Evolutionary conservation across 2,797 vertebrate species (phyloP).

Genomic region (Cossypha dichroa): DNA sequence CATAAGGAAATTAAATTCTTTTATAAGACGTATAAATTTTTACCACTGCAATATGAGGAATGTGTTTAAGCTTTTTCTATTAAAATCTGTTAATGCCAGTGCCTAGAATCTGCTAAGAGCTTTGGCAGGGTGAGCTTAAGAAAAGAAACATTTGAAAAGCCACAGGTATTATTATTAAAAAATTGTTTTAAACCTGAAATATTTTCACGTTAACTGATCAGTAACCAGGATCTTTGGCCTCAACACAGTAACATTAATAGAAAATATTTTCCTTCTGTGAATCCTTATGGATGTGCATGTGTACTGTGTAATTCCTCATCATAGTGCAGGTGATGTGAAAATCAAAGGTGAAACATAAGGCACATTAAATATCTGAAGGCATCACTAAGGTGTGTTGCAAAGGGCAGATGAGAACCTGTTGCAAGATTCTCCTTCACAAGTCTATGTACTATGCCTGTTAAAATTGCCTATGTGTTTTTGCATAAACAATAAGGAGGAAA

Average conservation of each 20-base stretch:
- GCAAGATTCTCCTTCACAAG: neutral
- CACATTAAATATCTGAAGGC: neutral
- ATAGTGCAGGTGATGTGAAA: neutral
- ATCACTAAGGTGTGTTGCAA: neutral
- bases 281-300: neutral
- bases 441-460: neutral
- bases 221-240: neutral
- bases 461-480: neutral
- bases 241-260: neutral
- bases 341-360: neutral
- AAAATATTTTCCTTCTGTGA: neutral
- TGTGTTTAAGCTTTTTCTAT: neutral
- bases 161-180: neutral
- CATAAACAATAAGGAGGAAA: neutral
- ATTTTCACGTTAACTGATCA: neutral
- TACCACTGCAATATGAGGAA: constrained; percentile 5
- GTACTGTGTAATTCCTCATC: neutral
- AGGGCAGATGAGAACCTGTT: neutral
- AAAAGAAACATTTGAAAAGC: neutral
- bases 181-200: neutral
- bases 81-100: constrained; percentile 37
- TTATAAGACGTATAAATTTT: constrained; percentile 41
- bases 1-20: constrained; percentile 55
- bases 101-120: constrained; percentile 36
- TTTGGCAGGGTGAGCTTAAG: neutral